Evolutionary conservation across 1,140 invertebrate species (phyloP).

Genomic region (Drosophila nigrodunni): DNA sequence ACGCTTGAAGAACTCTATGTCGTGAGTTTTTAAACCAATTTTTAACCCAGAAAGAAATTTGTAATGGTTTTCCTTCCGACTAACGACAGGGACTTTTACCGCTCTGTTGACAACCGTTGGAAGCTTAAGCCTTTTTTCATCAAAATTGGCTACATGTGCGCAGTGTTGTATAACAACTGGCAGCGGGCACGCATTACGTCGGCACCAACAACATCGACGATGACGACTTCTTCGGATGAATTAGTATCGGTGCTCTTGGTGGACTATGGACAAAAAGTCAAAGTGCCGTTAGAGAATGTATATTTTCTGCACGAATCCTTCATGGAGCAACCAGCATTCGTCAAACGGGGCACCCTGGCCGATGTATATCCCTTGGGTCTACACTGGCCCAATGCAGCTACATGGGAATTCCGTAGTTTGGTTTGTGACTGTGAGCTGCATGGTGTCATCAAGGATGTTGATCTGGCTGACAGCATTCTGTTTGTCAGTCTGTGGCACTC

Average conservation of each 20-base stretch:
- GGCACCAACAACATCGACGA: not conserved
- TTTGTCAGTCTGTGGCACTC: constrained; percentile 18
- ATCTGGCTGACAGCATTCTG: constrained; percentile 7
- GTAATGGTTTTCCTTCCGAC: not conserved
- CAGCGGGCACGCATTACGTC: constrained; percentile 35
- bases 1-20: not conserved
- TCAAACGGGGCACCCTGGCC: constrained; percentile 39
- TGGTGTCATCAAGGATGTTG: constrained; percentile 32
- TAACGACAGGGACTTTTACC: constrained; percentile 14
- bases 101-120: not conserved
- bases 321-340: constrained; percentile 9
- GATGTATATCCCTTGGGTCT: constrained; percentile 41
- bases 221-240: too few species aligned
- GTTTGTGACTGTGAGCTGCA: not conserved
- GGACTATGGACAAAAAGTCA: constrained; percentile 34
- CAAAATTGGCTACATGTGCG: constrained; percentile 44
- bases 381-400: constrained; percentile 33
- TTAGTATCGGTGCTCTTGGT: constrained; percentile 32
- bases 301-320: constrained; percentile 10
- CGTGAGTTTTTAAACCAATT: constrained; percentile 10
- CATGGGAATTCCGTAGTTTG: not conserved
- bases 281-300: constrained; percentile 1
- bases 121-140: constrained; percentile 15
- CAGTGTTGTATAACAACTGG: constrained; percentile 8
- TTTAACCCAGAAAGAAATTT: too few species aligned